A percentile compares a stretch with the other conserved stretches of the same genome.
These are phyloP conservation scores for Bradypodion ventrale DNA, from an alignment of 2,797 vertebrate genomes.

Conservation along the genomic window DNA sequence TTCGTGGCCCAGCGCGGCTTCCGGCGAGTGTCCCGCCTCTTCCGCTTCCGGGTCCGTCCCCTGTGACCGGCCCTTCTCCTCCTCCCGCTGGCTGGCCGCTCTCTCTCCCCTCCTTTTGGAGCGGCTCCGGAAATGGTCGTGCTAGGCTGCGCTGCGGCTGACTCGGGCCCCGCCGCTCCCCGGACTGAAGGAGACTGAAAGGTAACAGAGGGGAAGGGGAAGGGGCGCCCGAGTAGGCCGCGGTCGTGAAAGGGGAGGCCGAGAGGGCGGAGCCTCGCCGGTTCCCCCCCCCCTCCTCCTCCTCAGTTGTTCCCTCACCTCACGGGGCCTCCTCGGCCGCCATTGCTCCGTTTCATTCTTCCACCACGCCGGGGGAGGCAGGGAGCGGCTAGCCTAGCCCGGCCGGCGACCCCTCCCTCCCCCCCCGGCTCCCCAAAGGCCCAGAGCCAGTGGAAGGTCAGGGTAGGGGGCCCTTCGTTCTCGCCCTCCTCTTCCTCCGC, in stretches of 20 bases:
- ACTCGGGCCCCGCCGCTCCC: constrained; percentile 81
- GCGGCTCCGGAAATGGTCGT: constrained; percentile 88
- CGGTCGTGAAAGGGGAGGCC: fast-evolving
- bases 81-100: constrained; percentile 50
- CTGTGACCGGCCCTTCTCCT: constrained; percentile 35
- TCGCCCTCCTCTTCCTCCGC: too few species aligned
- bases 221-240: too few species aligned
- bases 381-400: neutral
- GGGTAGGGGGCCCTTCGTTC: neutral
- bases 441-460: too few species aligned
- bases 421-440: too few species aligned
- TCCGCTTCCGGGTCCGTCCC: neutral
- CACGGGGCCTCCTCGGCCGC: neutral
- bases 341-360: neutral
- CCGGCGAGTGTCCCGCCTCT: constrained; percentile 1
- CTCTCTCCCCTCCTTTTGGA: constrained; percentile 67
- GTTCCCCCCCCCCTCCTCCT: neutral
- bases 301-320: neutral
- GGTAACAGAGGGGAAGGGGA: constrained; percentile 74
- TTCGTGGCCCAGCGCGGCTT: neutral
- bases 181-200: constrained; percentile 93
- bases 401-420: too few species aligned
- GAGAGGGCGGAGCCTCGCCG: neutral
- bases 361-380: neutral
- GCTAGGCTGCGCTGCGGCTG: constrained; percentile 90